phyloP scores from a whole-genome alignment of 2,113 vertebrate species.

The Thalassarche chlororhynchos region DNA sequence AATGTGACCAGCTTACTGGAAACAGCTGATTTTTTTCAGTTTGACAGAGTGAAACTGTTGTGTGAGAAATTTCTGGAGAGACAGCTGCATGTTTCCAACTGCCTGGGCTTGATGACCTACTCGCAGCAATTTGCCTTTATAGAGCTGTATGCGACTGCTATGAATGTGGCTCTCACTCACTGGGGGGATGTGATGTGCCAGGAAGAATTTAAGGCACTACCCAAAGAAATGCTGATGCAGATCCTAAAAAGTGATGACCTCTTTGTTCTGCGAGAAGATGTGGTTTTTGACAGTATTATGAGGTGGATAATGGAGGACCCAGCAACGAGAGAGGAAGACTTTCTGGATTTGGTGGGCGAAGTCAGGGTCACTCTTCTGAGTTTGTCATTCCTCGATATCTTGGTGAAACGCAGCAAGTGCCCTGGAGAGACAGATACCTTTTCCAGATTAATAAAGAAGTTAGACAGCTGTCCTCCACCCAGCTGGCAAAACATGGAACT shows the following conservation, averaged over 20 bases:
- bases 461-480: slow-evolving; percentile 78
- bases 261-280: slow-evolving; percentile 78
- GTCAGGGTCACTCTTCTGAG: slow-evolving; percentile 83
- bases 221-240: slow-evolving; percentile 78
- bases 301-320: slow-evolving; percentile 83
- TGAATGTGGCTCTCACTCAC: slow-evolving; percentile 83
- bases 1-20: slow-evolving; percentile 85
- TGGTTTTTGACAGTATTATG: slow-evolving; percentile 79
- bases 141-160: slow-evolving; percentile 72
- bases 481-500: slow-evolving; percentile 76
- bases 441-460: slow-evolving; percentile 74
- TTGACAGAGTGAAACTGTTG: slow-evolving; percentile 78
- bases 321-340: slow-evolving; percentile 75
- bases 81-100: slow-evolving; percentile 86
- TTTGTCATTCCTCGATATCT: slow-evolving; percentile 78
- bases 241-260: slow-evolving; percentile 83
- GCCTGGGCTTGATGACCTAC: slow-evolving; percentile 85
- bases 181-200: slow-evolving; percentile 74
- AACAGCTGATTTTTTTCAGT: slow-evolving; percentile 83
- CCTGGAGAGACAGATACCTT: slow-evolving; percentile 69
- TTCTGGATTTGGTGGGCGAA: slow-evolving; percentile 80
- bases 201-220: slow-evolving; percentile 78
- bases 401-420: slow-evolving; percentile 74
- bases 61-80: slow-evolving; percentile 88
- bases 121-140: slow-evolving; percentile 78